Evolutionary conservation across 1,140 invertebrate species (phyloP).

Genomic region (Panulirus ornatus): DNA sequence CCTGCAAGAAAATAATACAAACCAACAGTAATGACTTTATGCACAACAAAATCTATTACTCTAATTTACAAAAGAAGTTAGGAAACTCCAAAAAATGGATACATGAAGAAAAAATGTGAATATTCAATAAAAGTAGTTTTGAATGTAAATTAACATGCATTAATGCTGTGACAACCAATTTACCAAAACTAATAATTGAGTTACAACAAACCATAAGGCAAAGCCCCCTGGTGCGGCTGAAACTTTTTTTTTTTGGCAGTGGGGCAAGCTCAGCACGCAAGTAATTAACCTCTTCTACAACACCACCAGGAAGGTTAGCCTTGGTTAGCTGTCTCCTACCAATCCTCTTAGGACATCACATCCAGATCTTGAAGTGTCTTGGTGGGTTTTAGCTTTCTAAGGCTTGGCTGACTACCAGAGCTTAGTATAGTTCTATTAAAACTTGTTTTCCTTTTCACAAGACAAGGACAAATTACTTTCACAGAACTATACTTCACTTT

Average conservation of each 20-base stretch:
- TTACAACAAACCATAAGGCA: conserved; percentile 20
- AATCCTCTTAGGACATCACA: neutral
- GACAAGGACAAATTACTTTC: conserved; percentile 17
- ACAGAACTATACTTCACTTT: neutral
- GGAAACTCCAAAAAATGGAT: too few species aligned
- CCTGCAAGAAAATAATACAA: conserved; percentile 3
- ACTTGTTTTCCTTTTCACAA: conserved; percentile 43
- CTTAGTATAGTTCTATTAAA: conserved; percentile 39
- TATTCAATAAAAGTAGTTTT: neutral
- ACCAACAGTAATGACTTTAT: conserved; percentile 16
- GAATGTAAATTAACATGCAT: neutral
- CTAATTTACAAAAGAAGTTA: neutral
- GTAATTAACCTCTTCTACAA: neutral
- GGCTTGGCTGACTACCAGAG: conserved; percentile 10
- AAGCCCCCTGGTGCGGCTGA: conserved; percentile 53
- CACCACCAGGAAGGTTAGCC: conserved; percentile 58
- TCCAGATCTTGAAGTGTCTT: neutral
- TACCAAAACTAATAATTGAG: neutral
- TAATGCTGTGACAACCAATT: too few species aligned
- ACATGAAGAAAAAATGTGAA: neutral
- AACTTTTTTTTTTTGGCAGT: conserved; percentile 54
- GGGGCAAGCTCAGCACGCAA: conserved; percentile 48
- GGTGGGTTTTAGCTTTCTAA: conserved; percentile 44
- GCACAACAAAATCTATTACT: conserved; percentile 3
- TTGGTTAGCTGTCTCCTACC: conserved; percentile 14